These are phyloP conservation scores for Scaptomyza caliginosa DNA, from an alignment of 2,888 invertebrate genomes.

Conservation along the genomic window DNA sequence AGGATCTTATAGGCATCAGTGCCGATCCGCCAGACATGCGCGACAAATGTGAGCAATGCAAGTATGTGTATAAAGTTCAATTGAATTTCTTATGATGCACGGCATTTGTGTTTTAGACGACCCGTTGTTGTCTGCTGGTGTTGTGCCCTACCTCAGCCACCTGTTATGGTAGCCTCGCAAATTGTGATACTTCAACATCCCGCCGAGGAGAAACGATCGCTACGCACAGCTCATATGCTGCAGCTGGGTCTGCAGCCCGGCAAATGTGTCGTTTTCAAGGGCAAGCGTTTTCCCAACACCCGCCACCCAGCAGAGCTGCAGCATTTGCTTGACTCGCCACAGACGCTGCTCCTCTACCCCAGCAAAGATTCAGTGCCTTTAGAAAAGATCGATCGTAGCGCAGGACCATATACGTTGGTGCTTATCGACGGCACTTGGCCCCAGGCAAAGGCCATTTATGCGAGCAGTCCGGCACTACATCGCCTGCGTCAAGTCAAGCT, in stretches of 20 bases:
- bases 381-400: conserved; percentile 78
- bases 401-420: conserved; percentile 88
- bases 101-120: conserved; percentile 86
- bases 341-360: conserved; percentile 91
- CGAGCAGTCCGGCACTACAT: conserved; percentile 91
- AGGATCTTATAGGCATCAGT: conserved; percentile 89
- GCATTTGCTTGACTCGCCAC: conserved; percentile 87
- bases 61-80: conserved; percentile 84
- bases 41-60: conserved; percentile 89
- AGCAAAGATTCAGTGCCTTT: conserved; percentile 90
- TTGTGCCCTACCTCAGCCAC: conserved; percentile 89
- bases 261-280: conserved; percentile 88
- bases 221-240: conserved; percentile 95
- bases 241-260: conserved; percentile 89
- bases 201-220: conserved; percentile 94
- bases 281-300: conserved; percentile 92
- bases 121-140: conserved; percentile 96
- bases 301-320: conserved; percentile 86
- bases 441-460: conserved; percentile 96
- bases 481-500: conserved; percentile 92
- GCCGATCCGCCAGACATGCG: conserved; percentile 90
- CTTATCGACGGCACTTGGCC: conserved; percentile 98
- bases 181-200: conserved; percentile 96
- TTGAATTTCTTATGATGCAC: neutral
- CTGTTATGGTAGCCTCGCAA: conserved; percentile 88